A percentile compares a stretch with the other conserved stretches of the same genome.
Conservation (phyloP, 2,888 invertebrate species). For the Caenorhabditis sp. region DNA sequence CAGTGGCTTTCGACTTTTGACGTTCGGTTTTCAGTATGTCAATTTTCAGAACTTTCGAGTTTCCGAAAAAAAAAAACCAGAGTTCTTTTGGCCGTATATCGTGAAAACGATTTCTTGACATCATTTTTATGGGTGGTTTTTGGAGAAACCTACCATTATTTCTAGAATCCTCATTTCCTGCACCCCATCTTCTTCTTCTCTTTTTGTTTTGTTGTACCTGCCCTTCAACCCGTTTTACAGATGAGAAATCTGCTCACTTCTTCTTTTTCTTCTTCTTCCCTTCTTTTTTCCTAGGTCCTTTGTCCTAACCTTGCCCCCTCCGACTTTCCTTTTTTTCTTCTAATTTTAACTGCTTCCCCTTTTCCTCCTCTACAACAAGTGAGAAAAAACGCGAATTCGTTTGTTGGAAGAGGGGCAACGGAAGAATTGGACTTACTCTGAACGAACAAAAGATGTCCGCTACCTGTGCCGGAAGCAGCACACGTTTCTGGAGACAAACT, state of each 20-base stretch:
- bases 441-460: slow-evolving; percentile 30
- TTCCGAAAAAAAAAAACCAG: background rate
- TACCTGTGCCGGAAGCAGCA: slow-evolving; percentile 43
- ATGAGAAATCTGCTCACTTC: slow-evolving; percentile 37
- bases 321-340: slow-evolving; percentile 1
- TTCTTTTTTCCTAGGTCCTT: no score
- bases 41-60: background rate
- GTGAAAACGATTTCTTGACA: background rate
- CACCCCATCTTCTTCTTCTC: slow-evolving; percentile 4
- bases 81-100: no score
- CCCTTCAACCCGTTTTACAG: slow-evolving; percentile 1
- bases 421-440: slow-evolving; percentile 5
- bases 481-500: slow-evolving; percentile 27
- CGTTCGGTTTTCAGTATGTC: background rate
- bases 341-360: slow-evolving; percentile 45
- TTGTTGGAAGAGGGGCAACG: no score
- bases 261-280: slow-evolving; percentile 12
- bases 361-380: background rate
- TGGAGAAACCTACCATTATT: slow-evolving; percentile 23
- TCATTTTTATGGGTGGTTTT: background rate
- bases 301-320: slow-evolving; percentile 2
- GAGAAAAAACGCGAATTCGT: slow-evolving; percentile 19
- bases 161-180: slow-evolving; percentile 20
- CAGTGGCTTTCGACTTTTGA: no score
- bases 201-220: slow-evolving; percentile 11